Evolutionary conservation across 2,113 vertebrate genomes (phyloP), one percentile per base, ranked within the genome.

Genomic region (Uria lomvia): DNA sequence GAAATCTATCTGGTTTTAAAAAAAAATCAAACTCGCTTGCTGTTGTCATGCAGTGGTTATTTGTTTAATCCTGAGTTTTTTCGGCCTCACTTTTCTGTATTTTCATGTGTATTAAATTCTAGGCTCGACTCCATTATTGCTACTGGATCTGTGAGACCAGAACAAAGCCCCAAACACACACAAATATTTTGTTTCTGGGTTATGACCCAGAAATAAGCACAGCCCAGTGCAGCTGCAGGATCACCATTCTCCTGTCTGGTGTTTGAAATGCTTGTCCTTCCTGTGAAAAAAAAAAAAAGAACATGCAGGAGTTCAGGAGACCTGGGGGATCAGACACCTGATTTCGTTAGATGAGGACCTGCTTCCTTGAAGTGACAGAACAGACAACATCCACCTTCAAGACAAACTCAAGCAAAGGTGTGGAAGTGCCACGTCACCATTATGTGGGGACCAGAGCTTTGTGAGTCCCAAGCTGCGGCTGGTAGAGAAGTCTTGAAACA

Each of bases 391-490:
- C 32, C 15, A 15, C 32, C 77, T 65, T n/a, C 45, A 79, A 73
- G 58, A 70, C 5, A 17, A 40, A 7, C 24, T 91, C 30, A 42
- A 5, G 47, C 26, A 67, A 55, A 71, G 40, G 26, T 59, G 27
- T 81, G 56, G 34, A 88, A 66, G 45, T 43, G 62, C 52, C 29
- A 17, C 3, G 3, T 60, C 34, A 56, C 13, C 43, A 20, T 63
- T 30, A 52, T 0, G 1, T 5, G 3, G 9, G 12, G 30, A 55
- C 67, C 1, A 1, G 40, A 75, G 55, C 50, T 82, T 29, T 65
- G 20, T 15, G 66, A 43, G 43, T 52, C 38, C 66, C 60, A 59
- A 23, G 29, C 59, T 9, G 19, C 12, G 56, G 43, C 32, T 75
- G 50, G 8, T 27, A 55, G 66, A 52, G 56, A 45, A 47, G 29